Percentiles rank a stretch among this genome's conserved stretches.
phyloP scores from a whole-genome alignment of 2,797 vertebrate genomes.

The Carcharodon carcharias region DNA sequence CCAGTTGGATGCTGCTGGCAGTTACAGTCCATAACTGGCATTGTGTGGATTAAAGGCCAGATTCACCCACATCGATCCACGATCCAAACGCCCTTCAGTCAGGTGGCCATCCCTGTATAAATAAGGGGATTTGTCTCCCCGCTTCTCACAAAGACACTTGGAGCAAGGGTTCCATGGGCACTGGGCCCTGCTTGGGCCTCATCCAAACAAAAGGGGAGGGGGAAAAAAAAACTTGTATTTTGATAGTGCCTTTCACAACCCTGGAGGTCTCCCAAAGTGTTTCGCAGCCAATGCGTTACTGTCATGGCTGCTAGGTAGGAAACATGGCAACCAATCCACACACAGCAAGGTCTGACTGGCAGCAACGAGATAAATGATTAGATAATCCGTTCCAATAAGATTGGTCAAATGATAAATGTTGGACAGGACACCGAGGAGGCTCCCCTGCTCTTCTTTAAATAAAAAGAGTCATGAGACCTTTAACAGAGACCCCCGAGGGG shows the following conservation, averaged over 20 bases:
- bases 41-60: background rate
- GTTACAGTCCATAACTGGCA: too few species aligned
- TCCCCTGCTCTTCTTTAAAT: background rate
- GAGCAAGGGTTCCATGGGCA: background rate
- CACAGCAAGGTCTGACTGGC: background rate
- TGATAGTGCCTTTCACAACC: background rate
- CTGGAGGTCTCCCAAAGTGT: background rate
- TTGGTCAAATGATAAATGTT: background rate
- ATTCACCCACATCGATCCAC: too few species aligned
- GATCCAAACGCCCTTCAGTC: background rate
- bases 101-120: background rate
- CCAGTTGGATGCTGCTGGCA: background rate
- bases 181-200: background rate
- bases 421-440: background rate
- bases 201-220: background rate
- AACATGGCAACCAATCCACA: background rate
- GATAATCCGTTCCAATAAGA: background rate
- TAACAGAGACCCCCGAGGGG: background rate
- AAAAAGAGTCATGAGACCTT: background rate
- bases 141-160: background rate
- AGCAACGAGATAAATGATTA: background rate
- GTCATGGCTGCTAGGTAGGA: background rate
- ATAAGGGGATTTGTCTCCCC: too few species aligned
- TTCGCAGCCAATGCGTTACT: too few species aligned
- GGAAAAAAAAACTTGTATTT: background rate